Evolutionary conservation across 2,888 invertebrate species (phyloP).

Genomic region (Eupithecia exiguata): DNA sequence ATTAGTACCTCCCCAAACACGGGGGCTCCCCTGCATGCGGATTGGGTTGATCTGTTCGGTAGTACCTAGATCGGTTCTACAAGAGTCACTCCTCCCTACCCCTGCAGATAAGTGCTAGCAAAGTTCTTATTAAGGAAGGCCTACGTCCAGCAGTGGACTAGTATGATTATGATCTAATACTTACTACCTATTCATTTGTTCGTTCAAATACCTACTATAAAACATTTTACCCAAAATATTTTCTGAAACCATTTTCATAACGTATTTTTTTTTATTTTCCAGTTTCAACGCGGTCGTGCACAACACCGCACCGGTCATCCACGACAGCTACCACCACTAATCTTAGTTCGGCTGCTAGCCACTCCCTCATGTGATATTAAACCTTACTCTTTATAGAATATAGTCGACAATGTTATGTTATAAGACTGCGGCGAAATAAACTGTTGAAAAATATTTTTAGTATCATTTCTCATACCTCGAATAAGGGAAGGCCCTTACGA

Average conservation of each 20-base stretch:
- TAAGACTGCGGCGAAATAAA: conserved; percentile 84
- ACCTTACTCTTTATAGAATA: conserved; percentile 77
- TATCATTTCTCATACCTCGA: conserved; percentile 19
- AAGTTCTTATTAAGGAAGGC: too few relatives aligned
- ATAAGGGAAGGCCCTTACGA: too few relatives aligned
- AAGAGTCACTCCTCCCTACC: too few relatives aligned
- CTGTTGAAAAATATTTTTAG: conserved; percentile 61
- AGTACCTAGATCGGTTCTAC: too few relatives aligned
- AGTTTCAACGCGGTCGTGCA: conserved; percentile 83
- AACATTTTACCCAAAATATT: neutral
- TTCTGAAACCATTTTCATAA: neutral
- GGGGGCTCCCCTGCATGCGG: too few relatives aligned
- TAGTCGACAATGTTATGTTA: conserved; percentile 76
- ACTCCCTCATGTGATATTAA: conserved; percentile 79
- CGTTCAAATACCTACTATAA: too few relatives aligned
- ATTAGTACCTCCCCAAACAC: too few relatives aligned
- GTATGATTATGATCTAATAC: too few relatives aligned
- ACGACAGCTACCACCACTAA: conserved; percentile 77
- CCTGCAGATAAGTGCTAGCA: too few relatives aligned
- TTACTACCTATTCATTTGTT: too few relatives aligned
- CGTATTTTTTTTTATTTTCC: conserved; percentile 48
- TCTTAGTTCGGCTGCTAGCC: conserved; percentile 52
- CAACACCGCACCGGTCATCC: conserved; percentile 78
- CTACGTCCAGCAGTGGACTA: too few relatives aligned
- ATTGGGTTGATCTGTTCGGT: too few relatives aligned